Percentiles rank a stretch among this genome's conserved stretches.
Conservation (phyloP, 2,888 invertebrate species). For the Theodoxus fluviatilis region DNA sequence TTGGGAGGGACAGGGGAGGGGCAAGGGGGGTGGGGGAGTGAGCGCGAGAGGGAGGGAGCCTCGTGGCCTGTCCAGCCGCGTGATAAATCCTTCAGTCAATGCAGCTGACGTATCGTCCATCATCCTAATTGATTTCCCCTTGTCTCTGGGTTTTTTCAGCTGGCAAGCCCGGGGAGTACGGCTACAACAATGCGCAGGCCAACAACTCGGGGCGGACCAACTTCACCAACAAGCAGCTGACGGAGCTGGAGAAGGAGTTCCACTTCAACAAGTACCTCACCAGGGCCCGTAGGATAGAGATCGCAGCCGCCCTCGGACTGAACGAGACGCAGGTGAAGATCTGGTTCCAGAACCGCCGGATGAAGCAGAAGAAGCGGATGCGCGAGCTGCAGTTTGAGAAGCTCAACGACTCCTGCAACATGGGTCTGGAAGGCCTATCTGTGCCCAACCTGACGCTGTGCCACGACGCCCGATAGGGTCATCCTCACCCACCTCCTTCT, state of each 20-base stretch:
- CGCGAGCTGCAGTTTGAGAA: constrained; percentile 57
- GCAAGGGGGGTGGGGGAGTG: background rate
- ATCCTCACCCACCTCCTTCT: too few species aligned
- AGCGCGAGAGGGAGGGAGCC: background rate
- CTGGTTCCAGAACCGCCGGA: constrained; percentile 66
- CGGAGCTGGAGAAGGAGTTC: constrained; percentile 98
- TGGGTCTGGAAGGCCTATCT: too few species aligned
- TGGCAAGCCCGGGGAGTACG: constrained; percentile 40
- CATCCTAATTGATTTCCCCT: constrained; percentile 21
- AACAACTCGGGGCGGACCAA: constrained; percentile 83
- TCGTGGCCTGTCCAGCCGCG: too few species aligned
- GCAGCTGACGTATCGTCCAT: constrained; percentile 22
- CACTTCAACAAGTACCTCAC: constrained; percentile 99
- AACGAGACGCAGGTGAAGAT: constrained; percentile 84
- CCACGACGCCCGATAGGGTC: too few species aligned
- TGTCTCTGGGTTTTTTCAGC: constrained; percentile 27
- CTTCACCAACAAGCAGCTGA: constrained; percentile 98
- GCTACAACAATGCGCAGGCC: constrained; percentile 37
- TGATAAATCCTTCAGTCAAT: constrained; percentile 24
- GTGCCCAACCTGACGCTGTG: too few species aligned
- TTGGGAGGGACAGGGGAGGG: too few species aligned
- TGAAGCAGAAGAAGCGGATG: constrained; percentile 66
- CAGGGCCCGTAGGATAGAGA: constrained; percentile 94
- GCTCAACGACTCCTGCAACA: too few species aligned
- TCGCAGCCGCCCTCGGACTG: constrained; percentile 92